A percentile compares a stretch with the other conserved stretches of the same genome.
Evolutionary conservation across 53 echinoderm and acorn worm species (phyloP).

Genomic region (Zoroaster sp.): DNA sequence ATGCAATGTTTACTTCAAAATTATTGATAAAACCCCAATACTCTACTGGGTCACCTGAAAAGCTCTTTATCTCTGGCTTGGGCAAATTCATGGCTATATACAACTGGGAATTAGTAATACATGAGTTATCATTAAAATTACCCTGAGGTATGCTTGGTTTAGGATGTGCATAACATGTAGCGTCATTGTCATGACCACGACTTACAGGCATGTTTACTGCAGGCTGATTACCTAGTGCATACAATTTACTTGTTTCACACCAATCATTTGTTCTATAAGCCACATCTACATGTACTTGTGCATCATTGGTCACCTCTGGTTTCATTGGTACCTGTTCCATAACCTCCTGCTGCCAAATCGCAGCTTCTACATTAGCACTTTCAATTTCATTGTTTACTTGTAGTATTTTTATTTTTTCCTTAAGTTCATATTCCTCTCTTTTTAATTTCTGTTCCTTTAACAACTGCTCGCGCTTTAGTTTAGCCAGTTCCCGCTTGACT

Average conservation of each 20-base stretch:
- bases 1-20: slow-evolving; percentile 62
- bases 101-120: slow-evolving; percentile 19
- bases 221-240: not conserved
- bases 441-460: slow-evolving; percentile 43
- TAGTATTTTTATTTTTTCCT: slow-evolving; percentile 31
- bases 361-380: slow-evolving; percentile 47
- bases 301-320: not conserved
- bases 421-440: slow-evolving; percentile 54
- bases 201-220: not conserved
- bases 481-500: slow-evolving; percentile 23
- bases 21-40: slow-evolving; percentile 67
- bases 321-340: not conserved
- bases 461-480: slow-evolving; percentile 42
- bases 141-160: slow-evolving; percentile 4
- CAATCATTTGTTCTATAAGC: slow-evolving; percentile 15
- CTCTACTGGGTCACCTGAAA: slow-evolving; percentile 67
- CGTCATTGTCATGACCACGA: not conserved
- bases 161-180: not conserved
- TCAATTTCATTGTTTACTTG: slow-evolving; percentile 32
- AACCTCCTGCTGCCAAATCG: slow-evolving; percentile 60
- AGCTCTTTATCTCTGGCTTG: slow-evolving; percentile 63
- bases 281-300: not conserved
- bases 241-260: slow-evolving; percentile 4
- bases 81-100: slow-evolving; percentile 69
- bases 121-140: not conserved